These are phyloP conservation scores for Melierax canorus DNA, from an alignment of 2,113 vertebrate genomes.

Conservation along the genomic window DNA sequence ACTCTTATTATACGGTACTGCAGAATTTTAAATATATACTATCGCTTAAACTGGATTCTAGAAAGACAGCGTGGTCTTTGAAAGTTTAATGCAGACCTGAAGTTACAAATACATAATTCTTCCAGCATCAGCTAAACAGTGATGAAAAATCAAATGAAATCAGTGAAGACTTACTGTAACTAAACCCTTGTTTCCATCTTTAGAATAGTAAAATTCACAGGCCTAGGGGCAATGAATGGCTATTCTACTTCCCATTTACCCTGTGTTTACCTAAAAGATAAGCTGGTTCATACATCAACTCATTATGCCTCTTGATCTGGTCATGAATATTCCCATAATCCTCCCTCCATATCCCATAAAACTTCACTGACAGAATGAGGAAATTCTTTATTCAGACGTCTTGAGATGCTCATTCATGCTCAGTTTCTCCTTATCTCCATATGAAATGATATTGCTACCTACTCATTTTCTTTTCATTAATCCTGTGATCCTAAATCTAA, in stretches of 20 bases:
- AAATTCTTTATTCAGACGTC: slow-evolving; percentile 56
- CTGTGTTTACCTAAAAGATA: slow-evolving; percentile 93
- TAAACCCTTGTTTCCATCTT: slow-evolving; percentile 6
- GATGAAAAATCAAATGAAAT: slow-evolving; percentile 9
- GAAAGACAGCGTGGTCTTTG: neutral
- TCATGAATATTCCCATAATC: slow-evolving; percentile 99
- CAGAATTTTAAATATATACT: neutral
- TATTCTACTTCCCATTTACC: slow-evolving; percentile 76
- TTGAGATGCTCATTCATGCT: slow-evolving; percentile 77
- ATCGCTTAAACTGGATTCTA: neutral
- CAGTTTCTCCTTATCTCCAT: slow-evolving; percentile 82
- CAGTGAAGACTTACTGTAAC: slow-evolving; percentile 42
- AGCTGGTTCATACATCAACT: slow-evolving; percentile 87
- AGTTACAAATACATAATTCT: neutral
- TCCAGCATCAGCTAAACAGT: neutral
- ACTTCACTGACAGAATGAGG: slow-evolving; percentile 62
- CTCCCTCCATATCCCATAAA: slow-evolving; percentile 81
- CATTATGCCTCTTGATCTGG: slow-evolving; percentile 84
- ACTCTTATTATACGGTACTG: accelerated
- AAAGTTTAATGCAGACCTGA: neutral
- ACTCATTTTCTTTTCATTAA: slow-evolving; percentile 75
- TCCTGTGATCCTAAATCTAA: slow-evolving; percentile 74
- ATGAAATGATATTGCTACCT: slow-evolving; percentile 84
- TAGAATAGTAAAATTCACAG: slow-evolving; percentile 7
- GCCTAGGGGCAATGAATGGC: slow-evolving; percentile 30